Evolutionary conservation across 2,113 vertebrate species (phyloP).

Genomic region (Neotoma lepida): DNA sequence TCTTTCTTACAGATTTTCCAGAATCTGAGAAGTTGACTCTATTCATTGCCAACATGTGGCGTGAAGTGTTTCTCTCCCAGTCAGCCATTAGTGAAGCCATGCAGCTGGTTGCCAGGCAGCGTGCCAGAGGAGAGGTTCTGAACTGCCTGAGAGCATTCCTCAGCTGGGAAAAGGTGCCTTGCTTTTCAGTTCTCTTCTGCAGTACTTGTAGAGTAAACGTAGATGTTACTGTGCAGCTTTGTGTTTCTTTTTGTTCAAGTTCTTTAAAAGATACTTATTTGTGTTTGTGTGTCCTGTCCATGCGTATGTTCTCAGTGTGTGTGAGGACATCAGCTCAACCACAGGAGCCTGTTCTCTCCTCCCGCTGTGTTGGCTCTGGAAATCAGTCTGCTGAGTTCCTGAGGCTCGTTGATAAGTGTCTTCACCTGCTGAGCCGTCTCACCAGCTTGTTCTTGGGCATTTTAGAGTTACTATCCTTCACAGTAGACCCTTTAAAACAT

Average conservation of each 20-base stretch:
- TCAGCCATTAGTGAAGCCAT: conserved; percentile 90
- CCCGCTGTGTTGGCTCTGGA: neutral
- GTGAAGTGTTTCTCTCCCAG: conserved; percentile 87
- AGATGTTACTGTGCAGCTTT: neutral
- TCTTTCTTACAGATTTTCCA: conserved; percentile 88
- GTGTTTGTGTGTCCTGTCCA: too few relatives aligned
- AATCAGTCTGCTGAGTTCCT: neutral
- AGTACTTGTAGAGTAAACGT: neutral
- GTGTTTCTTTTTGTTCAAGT: neutral
- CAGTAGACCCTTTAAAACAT: neutral
- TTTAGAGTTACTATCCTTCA: neutral
- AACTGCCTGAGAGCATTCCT: conserved; percentile 88
- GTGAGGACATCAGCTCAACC: neutral
- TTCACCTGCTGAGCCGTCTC: neutral
- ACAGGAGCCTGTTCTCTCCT: neutral
- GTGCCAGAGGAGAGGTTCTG: conserved; percentile 85
- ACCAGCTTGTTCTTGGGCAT: neutral
- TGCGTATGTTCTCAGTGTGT: neutral
- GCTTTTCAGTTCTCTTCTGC: neutral
- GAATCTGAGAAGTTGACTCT: conserved; percentile 91
- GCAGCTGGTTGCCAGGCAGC: conserved; percentile 89
- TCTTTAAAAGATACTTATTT: neutral
- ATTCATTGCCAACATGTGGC: conserved; percentile 93
- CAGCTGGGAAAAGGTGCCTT: conserved; percentile 93
- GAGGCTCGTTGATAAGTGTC: neutral